Evolutionary conservation across 2,797 vertebrate genomes (phyloP), one percentile per base, ranked within the genome.

Genomic region (Sebastes cheni): DNA sequence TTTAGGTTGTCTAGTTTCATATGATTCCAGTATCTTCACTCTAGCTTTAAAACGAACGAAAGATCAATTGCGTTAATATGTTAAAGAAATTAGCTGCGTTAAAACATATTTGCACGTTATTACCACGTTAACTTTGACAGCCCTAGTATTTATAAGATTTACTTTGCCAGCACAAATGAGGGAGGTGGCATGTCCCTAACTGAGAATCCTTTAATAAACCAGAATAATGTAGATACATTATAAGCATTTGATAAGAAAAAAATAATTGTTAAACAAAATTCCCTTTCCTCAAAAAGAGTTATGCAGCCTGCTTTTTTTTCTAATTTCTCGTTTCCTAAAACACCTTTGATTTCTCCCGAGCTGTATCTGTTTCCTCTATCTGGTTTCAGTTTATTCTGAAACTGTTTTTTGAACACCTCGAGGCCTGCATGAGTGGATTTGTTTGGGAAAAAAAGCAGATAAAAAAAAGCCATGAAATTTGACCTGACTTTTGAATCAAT

Each of bases 401-500:
- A 90, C 81, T 75, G 20, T 4, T 75, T 84, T 84, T 76, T 80
- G 29, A 89, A 58, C 64, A 69, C 60, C 32, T 77, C 18, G 61
- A 84, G 62, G 77, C 75, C 62, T 93, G 95, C 96, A 96, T 96
- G 95, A 94, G 81, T 93, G 89, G 86, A 86, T 94, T 95, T 96
- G 89, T 87, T 86, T 67, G 85, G 81, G 82, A 66, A n/a, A 64
- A 54, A 64, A 34, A 4, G 5, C 34, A 1, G 23, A 42, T 14
- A 30, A 14, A 54, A 29, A 77, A 32, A 71, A 75, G 4, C 8
- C 20, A 11, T 86, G 65, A 73, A 87, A 85, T 92, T 91, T 93
- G 92, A 93, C 80, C 82, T 93, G 92, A 95, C 93, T 92, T 92
- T 95, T 96, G 92, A 96, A 97, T 96, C 83, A 88, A 95, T 95